Evolutionary conservation across 2,888 invertebrate species (phyloP), one percentile per base, ranked within the genome.

Genomic region (Teinopalpus imperialis): DNA sequence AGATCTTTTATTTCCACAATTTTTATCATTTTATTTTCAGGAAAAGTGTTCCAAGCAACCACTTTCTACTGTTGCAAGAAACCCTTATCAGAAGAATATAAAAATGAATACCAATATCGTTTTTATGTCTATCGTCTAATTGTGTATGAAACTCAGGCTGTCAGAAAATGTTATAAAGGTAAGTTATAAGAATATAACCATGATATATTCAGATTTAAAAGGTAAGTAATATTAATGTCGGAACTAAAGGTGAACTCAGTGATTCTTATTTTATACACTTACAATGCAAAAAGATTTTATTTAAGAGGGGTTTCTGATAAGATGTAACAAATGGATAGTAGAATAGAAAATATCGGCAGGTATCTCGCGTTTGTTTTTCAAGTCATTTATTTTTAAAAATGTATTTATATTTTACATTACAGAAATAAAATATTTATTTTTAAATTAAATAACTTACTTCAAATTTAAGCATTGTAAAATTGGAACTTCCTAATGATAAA

Each of bases 271-370:
- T 21, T 14, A 23, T 40, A 23, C 21, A 14, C 23, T 31, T 13
- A 8, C 14, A 40, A 13, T 32, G 20, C 18, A 34, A 30, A 37
- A 26, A 32, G 8, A 44, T 39, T 44, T 13, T 31, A 31, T 39
- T 31, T 7, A 23, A 44, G 8, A 20, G 31, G 26, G 31, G 37
- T 29, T 32, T 29, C 43, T 12, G 37, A 44, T 39, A 39, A 24
- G 24, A 12, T 20, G 30, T 24, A 31, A 39, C 10, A 37, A 37
- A 44, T 32, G 37, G 35, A 21, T 30, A 31, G 24, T 35, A 7
- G 20, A 43, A 35, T 29, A 35, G 34, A 29, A 43, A 29, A 35
- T 35, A 43, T 43, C 35, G 27, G 4, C 35, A 35, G 12, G 16
- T 26, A 10, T 16, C 24, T 41, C 23, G 23, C 23, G n/a, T 16